These are phyloP conservation scores for Cephus nigrinus DNA, from an alignment of 2,888 invertebrate species.

Conservation along the genomic window DNA sequence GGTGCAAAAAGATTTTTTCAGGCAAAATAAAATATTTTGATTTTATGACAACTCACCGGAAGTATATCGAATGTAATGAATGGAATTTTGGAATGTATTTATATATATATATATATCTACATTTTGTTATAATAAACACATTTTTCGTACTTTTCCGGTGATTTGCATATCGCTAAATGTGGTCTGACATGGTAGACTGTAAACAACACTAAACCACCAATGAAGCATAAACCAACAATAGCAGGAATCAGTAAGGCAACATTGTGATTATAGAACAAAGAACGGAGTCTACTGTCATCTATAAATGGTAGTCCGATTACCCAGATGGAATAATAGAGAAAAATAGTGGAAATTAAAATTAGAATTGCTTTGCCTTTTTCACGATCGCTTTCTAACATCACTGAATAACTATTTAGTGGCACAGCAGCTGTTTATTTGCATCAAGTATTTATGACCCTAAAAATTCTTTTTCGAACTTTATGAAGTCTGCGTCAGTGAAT, in stretches of 20 bases:
- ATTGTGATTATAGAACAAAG: conserved; percentile 47
- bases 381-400: conserved; percentile 67
- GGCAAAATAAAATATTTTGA: too few species aligned
- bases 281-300: conserved; percentile 71
- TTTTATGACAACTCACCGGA: too few species aligned
- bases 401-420: background rate
- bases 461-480: conserved; percentile 76
- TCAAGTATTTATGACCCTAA: conserved; percentile 67
- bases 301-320: conserved; percentile 77
- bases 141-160: background rate
- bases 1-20: too few species aligned
- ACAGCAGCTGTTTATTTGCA: background rate
- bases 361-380: conserved; percentile 72
- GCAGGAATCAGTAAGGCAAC: conserved; percentile 72
- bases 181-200: conserved; percentile 71
- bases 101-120: too few species aligned
- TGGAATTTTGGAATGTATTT: too few species aligned
- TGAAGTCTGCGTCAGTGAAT: conserved; percentile 78
- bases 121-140: too few species aligned
- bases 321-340: conserved; percentile 75
- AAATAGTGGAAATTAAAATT: conserved; percentile 68
- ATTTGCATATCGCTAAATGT: conserved; percentile 25
- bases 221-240: conserved; percentile 72
- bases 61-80: too few species aligned
- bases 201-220: conserved; percentile 75